Percentiles rank a stretch among this genome's conserved stretches.
Evolutionary conservation across 2,888 invertebrate species (phyloP).

Genomic region (Polydrusus tereticollis): DNA sequence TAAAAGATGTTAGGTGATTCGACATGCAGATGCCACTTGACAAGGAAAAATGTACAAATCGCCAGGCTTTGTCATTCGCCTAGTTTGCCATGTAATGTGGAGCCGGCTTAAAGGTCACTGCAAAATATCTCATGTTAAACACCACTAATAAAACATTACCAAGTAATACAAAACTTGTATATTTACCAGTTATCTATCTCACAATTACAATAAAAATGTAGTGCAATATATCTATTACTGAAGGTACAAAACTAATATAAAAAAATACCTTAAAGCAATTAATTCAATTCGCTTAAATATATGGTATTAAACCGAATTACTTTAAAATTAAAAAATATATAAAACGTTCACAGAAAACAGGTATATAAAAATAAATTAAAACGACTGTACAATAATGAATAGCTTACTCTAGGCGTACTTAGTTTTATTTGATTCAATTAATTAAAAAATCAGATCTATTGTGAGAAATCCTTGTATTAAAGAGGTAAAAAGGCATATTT

Average conservation of each 20-base stretch:
- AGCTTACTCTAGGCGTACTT: background rate
- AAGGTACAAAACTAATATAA: background rate
- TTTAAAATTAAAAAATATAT: background rate
- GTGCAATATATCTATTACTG: background rate
- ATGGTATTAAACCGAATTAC: background rate
- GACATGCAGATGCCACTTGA: too few species aligned
- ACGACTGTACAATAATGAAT: slow-evolving; percentile 11
- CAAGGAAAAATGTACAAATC: too few species aligned
- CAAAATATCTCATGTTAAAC: background rate
- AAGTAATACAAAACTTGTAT: background rate
- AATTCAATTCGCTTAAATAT: slow-evolving; percentile 1
- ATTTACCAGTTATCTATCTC: background rate
- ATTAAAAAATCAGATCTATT: slow-evolving; percentile 9
- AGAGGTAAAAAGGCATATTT: background rate
- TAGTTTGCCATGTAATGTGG: too few species aligned
- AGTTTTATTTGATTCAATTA: background rate
- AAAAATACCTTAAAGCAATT: background rate
- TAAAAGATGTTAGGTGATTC: too few species aligned
- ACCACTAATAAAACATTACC: background rate
- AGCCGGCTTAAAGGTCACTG: too few species aligned
- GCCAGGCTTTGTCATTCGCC: too few species aligned
- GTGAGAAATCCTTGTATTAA: background rate
- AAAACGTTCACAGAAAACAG: slow-evolving; percentile 10
- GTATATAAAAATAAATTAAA: slow-evolving; percentile 18
- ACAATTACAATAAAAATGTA: background rate